phyloP scores from a whole-genome alignment of 2,113 vertebrate genomes.

The Tetrax tetrax region DNA sequence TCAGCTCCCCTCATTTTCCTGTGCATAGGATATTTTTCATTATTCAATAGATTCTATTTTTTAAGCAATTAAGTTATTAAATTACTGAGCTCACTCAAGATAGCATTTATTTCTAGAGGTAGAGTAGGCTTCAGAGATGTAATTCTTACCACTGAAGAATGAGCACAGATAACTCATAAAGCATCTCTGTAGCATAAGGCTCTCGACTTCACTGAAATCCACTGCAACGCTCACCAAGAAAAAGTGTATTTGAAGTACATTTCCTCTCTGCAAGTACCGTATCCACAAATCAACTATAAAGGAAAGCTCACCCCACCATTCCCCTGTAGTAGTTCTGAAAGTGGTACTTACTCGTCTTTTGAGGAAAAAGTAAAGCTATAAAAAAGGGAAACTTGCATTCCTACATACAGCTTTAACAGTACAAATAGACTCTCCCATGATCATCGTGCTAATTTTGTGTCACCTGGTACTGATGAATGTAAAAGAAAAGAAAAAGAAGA shows the following conservation, averaged over 20 bases:
- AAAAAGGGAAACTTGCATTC: not conserved
- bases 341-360: not conserved
- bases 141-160: not conserved
- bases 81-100: not conserved
- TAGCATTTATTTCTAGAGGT: not conserved
- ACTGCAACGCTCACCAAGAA: not conserved
- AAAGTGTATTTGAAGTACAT: not conserved
- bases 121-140: conserved; percentile 9
- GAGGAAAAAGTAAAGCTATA: not conserved
- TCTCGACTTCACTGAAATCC: not conserved
- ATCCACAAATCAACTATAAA: not conserved
- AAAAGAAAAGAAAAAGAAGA: not conserved
- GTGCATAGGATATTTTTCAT: not conserved
- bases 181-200: not conserved
- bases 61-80: not conserved
- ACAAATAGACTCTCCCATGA: not conserved
- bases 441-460: not conserved
- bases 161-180: not conserved
- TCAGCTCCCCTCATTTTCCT: not conserved
- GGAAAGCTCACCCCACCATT: not conserved
- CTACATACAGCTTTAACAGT: not conserved
- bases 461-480: not conserved
- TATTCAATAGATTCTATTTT: not conserved
- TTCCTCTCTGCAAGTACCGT: not conserved
- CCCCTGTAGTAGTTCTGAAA: not conserved